Conservation (phyloP, 2,888 invertebrate genomes). For the Hemistola chrysoprasaria region DNA sequence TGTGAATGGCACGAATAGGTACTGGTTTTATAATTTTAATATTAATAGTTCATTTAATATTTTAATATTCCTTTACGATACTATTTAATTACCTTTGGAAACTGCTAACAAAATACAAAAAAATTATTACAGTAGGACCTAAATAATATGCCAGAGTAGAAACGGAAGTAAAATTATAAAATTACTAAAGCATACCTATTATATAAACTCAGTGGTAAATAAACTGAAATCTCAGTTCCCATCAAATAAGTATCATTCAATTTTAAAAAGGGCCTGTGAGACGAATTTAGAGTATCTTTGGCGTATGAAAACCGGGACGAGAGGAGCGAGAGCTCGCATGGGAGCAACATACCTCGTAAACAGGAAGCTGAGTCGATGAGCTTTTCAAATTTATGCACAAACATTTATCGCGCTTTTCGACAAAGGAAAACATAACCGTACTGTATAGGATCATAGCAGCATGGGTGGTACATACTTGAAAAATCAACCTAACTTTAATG, state of each 20-base stretch:
- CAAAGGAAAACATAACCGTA: slow-evolving; percentile 37
- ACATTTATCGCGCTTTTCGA: slow-evolving; percentile 52
- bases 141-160: too few species aligned
- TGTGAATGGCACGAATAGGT: too few species aligned
- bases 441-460: background rate
- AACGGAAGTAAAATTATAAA: too few species aligned
- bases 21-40: too few species aligned
- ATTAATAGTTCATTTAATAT: too few species aligned
- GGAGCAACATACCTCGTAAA: slow-evolving; percentile 38
- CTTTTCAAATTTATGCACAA: slow-evolving; percentile 55
- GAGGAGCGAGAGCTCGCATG: slow-evolving; percentile 37
- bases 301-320: slow-evolving; percentile 29
- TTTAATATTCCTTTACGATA: too few species aligned
- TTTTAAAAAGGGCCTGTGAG: slow-evolving; percentile 24
- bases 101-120: too few species aligned
- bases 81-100: too few species aligned
- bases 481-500: too few species aligned
- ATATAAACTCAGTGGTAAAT: background rate
- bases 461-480: background rate
- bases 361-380: slow-evolving; percentile 42
- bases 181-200: too few species aligned
- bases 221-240: slow-evolving; percentile 13
- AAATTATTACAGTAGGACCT: too few species aligned
- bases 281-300: slow-evolving; percentile 26
- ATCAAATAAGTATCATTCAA: slow-evolving; percentile 14